phyloP scores from a whole-genome alignment of 2,113 vertebrate species.

The Heliornis fulica region DNA sequence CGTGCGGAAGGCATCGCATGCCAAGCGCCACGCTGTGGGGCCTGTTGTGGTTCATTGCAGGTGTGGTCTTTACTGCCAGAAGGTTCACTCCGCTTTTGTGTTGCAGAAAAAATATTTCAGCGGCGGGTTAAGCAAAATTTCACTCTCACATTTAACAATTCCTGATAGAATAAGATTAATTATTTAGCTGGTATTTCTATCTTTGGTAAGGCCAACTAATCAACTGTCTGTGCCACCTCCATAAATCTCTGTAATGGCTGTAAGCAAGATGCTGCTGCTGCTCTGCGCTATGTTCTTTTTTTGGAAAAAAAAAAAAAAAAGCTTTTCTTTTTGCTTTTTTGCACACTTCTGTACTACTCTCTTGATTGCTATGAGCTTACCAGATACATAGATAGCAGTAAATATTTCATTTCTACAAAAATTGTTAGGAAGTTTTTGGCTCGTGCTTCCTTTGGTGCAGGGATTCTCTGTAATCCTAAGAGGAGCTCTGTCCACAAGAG shows the following conservation, averaged over 20 bases:
- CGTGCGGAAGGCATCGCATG: conserved; percentile 85
- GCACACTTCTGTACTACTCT: neutral
- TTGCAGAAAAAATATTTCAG: neutral
- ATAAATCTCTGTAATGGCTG: neutral
- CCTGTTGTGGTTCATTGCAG: conserved; percentile 94
- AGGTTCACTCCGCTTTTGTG: neutral
- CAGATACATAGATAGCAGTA: neutral
- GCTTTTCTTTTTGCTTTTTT: neutral
- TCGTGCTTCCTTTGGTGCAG: conserved; percentile 43
- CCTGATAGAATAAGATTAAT: neutral
- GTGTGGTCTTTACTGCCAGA: conserved; percentile 65
- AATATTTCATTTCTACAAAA: neutral
- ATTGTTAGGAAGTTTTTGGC: neutral
- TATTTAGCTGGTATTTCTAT: conserved; percentile 6
- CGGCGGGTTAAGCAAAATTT: neutral
- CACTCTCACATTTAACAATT: neutral
- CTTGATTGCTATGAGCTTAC: neutral
- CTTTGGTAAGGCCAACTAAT: conserved; percentile 10
- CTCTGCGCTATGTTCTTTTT: neutral
- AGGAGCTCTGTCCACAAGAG: conserved; percentile 40
- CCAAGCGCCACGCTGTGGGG: conserved; percentile 77
- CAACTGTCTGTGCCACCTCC: neutral
- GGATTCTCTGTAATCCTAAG: conserved; percentile 15
- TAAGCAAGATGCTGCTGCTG: neutral
- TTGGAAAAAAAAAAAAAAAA: neutral